A percentile compares a stretch with the other conserved stretches of the same genome.
phyloP scores from a whole-genome alignment of 2,888 invertebrate species.

The Apamea epomidion region DNA sequence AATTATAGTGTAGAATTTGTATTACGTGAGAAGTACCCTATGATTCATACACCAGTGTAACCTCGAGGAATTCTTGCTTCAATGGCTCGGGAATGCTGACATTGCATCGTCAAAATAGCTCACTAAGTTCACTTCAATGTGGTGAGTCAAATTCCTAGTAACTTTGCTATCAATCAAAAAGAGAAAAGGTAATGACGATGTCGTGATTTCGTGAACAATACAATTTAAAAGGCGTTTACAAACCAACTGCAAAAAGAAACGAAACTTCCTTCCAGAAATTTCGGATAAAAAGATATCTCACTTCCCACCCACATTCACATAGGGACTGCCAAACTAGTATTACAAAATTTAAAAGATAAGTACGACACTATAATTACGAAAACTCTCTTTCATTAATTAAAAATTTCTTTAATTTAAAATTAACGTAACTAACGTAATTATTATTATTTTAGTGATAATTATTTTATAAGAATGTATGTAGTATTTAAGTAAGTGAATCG shows the following conservation, averaged over 20 bases:
- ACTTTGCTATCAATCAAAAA: neutral
- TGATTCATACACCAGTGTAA: neutral
- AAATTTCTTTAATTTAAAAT: no score
- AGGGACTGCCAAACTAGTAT: no score
- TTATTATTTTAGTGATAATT: no score
- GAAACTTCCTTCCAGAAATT: neutral
- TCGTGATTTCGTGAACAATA: neutral
- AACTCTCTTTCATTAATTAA: no score
- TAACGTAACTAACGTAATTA: no score
- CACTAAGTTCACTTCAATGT: slow-evolving; percentile 1
- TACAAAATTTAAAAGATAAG: no score
- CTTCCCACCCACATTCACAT: neutral
- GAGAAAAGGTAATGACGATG: no score
- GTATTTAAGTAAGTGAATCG: no score
- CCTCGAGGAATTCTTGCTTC: slow-evolving; percentile 4
- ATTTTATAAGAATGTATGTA: no score
- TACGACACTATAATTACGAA: no score
- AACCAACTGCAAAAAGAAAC: neutral
- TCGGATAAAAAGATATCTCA: neutral
- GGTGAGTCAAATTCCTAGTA: neutral
- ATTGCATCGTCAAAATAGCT: slow-evolving; percentile 22
- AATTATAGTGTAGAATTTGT: neutral
- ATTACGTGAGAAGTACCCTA: neutral
- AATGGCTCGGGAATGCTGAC: slow-evolving; percentile 17
- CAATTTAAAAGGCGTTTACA: neutral